phyloP scores from a whole-genome alignment of 1,140 invertebrate species.

The Conus betulinus region DNA sequence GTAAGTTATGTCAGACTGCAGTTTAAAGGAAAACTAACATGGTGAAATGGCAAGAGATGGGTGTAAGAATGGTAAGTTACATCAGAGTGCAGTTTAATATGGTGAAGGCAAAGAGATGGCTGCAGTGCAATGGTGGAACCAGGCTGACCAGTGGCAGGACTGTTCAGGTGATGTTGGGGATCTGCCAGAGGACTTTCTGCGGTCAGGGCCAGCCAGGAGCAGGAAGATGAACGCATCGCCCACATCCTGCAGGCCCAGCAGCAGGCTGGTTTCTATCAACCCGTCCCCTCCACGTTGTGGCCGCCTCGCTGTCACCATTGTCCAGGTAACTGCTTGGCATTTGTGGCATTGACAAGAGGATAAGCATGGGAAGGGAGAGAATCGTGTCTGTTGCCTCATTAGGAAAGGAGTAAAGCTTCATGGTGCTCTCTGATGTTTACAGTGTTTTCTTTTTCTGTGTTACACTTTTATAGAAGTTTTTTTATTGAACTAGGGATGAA shows the following conservation, averaged over 20 bases:
- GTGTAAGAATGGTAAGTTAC: too few relatives aligned
- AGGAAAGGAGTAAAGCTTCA: not conserved
- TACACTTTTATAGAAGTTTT: too few relatives aligned
- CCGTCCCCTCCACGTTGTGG: conserved; percentile 82
- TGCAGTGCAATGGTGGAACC: too few relatives aligned
- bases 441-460: too few relatives aligned
- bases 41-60: too few relatives aligned
- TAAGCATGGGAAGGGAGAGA: not conserved
- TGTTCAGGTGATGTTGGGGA: conserved; percentile 83
- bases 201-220: conserved; percentile 80
- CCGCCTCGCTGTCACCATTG: conserved; percentile 87
- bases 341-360: not conserved
- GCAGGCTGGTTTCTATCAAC: conserved; percentile 76
- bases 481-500: too few relatives aligned
- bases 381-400: not conserved
- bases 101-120: too few relatives aligned
- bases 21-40: too few relatives aligned
- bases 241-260: conserved; percentile 86
- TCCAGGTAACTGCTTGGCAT: conserved; percentile 79
- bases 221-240: conserved; percentile 88
- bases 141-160: not conserved
- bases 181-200: conserved; percentile 88
- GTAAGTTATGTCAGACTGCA: too few relatives aligned
- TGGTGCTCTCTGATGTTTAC: not conserved
- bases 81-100: too few relatives aligned